phyloP scores from a whole-genome alignment of 2,113 vertebrate genomes.

The Camelus dromedarius region DNA sequence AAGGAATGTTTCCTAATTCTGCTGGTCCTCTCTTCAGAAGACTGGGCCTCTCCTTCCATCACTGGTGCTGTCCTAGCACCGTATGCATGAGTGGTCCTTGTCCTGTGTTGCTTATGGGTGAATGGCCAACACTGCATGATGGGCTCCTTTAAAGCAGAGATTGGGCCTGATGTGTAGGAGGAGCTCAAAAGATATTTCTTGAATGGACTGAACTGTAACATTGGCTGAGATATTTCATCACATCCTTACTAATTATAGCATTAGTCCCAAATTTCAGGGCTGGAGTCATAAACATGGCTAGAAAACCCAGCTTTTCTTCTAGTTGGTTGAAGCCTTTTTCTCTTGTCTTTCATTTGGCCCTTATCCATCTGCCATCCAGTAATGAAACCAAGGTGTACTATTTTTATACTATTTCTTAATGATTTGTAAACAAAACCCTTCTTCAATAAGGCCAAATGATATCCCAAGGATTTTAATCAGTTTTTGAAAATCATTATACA shows the following conservation, averaged over 20 bases:
- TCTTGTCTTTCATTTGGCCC: not conserved
- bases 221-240: not conserved
- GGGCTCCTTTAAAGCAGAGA: not conserved
- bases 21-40: not conserved
- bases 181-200: not conserved
- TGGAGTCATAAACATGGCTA: not conserved
- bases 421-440: not conserved
- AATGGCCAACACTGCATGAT: not conserved
- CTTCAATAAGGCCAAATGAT: not conserved
- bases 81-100: rapidly evolving
- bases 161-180: not conserved
- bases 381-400: not conserved
- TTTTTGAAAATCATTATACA: not conserved
- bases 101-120: not conserved
- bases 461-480: not conserved
- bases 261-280: not conserved
- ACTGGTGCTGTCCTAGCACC: not conserved
- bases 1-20: not conserved
- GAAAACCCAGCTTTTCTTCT: not conserved
- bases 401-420: not conserved
- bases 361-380: not conserved
- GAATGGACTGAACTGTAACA: not conserved
- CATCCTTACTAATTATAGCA: not conserved
- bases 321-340: not conserved
- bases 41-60: not conserved